Evolutionary conservation across 2,797 vertebrate genomes (phyloP).

Genomic region (Lerista edwardsae): DNA sequence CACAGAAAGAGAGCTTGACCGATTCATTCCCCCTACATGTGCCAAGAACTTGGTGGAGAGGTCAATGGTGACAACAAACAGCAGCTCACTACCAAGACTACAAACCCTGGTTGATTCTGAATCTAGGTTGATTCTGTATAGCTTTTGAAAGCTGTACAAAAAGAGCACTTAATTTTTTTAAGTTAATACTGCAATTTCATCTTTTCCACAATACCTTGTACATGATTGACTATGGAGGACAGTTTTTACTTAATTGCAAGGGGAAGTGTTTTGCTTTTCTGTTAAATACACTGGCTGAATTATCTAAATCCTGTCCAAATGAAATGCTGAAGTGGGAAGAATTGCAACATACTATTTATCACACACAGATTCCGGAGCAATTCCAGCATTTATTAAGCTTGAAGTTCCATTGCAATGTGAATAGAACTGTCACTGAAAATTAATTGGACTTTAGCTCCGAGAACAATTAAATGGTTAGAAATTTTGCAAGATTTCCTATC

Average conservation of each 20-base stretch:
- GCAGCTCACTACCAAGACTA: not conserved
- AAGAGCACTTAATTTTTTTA: constrained; percentile 7
- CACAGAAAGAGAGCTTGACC: no score
- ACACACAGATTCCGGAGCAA: not conserved
- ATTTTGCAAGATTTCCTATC: not conserved
- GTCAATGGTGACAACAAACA: not conserved
- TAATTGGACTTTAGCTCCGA: not conserved
- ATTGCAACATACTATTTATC: not conserved
- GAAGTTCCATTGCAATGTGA: not conserved
- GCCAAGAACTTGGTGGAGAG: not conserved
- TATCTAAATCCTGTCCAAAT: not conserved
- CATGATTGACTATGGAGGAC: not conserved
- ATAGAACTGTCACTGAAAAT: not conserved
- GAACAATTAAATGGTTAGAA: no score
- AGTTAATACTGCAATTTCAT: not conserved
- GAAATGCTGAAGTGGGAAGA: constrained; percentile 2
- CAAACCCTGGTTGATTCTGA: not conserved
- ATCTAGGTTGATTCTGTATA: not conserved
- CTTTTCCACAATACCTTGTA: not conserved
- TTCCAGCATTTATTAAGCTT: not conserved
- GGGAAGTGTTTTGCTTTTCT: not conserved
- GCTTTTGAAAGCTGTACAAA: not conserved
- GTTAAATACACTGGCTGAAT: not conserved
- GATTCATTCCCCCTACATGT: not conserved
- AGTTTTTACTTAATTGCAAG: not conserved